These are phyloP conservation scores for Decapterus maruadsi DNA, from an alignment of 2,797 vertebrate genomes.

Conservation along the genomic window DNA sequence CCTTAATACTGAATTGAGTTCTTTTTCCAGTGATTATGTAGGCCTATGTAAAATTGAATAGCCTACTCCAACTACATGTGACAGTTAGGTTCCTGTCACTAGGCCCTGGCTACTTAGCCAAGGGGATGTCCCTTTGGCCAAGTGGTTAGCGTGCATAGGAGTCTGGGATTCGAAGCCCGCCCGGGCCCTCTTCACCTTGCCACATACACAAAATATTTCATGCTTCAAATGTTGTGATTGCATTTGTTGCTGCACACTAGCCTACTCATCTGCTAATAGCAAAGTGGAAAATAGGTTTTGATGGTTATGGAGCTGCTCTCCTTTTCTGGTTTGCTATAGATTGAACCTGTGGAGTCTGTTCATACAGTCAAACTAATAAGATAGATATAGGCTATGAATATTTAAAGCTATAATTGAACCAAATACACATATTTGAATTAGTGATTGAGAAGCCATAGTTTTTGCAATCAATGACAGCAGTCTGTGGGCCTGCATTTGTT, in stretches of 20 bases:
- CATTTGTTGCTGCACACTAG: not conserved
- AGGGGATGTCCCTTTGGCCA: too few relatives aligned
- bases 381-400: slow-evolving; percentile 44
- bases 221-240: not conserved
- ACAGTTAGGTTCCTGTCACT: too few relatives aligned
- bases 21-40: not conserved
- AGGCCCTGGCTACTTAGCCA: too few relatives aligned
- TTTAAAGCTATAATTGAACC: slow-evolving; percentile 64
- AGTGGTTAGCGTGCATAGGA: too few relatives aligned
- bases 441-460: slow-evolving; percentile 46
- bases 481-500: slow-evolving; percentile 42
- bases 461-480: slow-evolving; percentile 57
- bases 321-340: not conserved
- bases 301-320: not conserved
- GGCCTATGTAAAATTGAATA: not conserved
- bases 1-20: not conserved
- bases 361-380: slow-evolving; percentile 29
- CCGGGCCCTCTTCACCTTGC: too few relatives aligned
- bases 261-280: too few relatives aligned
- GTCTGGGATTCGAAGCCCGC: too few relatives aligned
- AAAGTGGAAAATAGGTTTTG: slow-evolving; percentile 11
- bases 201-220: not conserved
- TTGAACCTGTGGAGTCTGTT: slow-evolving; percentile 28
- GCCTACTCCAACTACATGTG: not conserved
- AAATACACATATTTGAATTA: slow-evolving; percentile 57